Percentiles rank a stretch among this genome's conserved stretches.
phyloP scores from a whole-genome alignment of 2,888 invertebrate genomes.

The Nemurella pictetii region DNA sequence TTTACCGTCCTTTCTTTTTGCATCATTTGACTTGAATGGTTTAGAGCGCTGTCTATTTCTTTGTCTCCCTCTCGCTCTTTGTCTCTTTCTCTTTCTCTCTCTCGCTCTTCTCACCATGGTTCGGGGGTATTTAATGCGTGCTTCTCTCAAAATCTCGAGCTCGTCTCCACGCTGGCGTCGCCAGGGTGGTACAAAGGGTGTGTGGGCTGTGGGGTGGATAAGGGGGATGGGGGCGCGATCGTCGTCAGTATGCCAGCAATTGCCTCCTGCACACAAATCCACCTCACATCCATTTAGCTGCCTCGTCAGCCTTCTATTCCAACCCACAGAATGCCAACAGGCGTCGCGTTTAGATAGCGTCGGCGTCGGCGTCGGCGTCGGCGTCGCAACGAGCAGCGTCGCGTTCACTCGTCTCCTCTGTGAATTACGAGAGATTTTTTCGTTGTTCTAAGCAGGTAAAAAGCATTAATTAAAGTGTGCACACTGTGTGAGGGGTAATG shows the following conservation, averaged over 20 bases:
- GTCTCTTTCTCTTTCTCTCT: not conserved
- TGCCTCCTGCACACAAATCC: slow-evolving; percentile 36
- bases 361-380: not conserved
- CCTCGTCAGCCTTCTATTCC: slow-evolving; percentile 20
- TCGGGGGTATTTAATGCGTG: slow-evolving; percentile 29
- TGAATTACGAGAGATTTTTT: slow-evolving; percentile 40
- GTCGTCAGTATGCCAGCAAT: slow-evolving; percentile 30
- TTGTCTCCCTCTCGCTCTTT: slow-evolving; percentile 18
- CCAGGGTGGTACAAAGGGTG: not conserved
- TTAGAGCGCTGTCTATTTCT: slow-evolving; percentile 27
- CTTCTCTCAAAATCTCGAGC: slow-evolving; percentile 9
- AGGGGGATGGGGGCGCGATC: not conserved
- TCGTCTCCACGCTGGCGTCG: not conserved
- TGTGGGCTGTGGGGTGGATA: too few species aligned
- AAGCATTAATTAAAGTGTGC: slow-evolving; percentile 43
- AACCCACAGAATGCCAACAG: not conserved
- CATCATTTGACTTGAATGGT: slow-evolving; percentile 28
- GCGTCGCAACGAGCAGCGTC: not conserved
- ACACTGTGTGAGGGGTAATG: slow-evolving; percentile 38
- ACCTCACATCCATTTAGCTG: slow-evolving; percentile 34
- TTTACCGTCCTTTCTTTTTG: slow-evolving; percentile 29
- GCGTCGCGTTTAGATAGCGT: not conserved
- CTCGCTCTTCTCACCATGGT: not conserved
- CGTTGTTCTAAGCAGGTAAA: slow-evolving; percentile 42
- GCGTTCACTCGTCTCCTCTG: not conserved